Evolutionary conservation across 1,140 invertebrate genomes (phyloP).

Genomic region (Dreissena polymorpha): DNA sequence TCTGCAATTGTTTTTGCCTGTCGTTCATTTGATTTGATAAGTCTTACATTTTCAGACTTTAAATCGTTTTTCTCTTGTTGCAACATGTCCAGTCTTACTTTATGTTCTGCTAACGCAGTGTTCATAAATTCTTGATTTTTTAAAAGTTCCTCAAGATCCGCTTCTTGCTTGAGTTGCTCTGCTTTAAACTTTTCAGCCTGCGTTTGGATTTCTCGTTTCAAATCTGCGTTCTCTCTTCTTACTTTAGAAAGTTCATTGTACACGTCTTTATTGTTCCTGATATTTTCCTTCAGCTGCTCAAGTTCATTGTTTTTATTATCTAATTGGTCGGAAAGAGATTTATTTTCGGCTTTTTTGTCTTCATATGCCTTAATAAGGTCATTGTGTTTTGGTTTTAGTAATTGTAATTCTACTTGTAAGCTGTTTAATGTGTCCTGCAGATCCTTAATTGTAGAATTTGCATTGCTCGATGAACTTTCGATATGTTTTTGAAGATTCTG

Average conservation of each 20-base stretch:
- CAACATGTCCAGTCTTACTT: slow-evolving; percentile 43
- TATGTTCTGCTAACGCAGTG: slow-evolving; percentile 46
- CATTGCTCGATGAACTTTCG: slow-evolving; percentile 10
- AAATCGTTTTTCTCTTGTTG: slow-evolving; percentile 50
- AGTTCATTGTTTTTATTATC: slow-evolving; percentile 40
- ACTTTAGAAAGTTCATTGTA: slow-evolving; percentile 50
- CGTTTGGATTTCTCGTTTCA: slow-evolving; percentile 38
- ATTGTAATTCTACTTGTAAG: slow-evolving; percentile 46
- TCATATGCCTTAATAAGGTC: slow-evolving; percentile 27
- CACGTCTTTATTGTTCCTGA: slow-evolving; percentile 45
- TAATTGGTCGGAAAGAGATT: neutral
- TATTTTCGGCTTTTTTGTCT: slow-evolving; percentile 28
- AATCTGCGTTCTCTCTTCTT: slow-evolving; percentile 23
- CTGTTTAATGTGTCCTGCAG: slow-evolving; percentile 31
- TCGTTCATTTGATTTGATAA: slow-evolving; percentile 49
- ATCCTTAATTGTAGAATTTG: slow-evolving; percentile 32
- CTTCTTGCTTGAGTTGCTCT: slow-evolving; percentile 42
- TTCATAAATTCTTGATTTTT: slow-evolving; percentile 57
- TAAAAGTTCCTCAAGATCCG: slow-evolving; percentile 43
- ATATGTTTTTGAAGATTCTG: slow-evolving; percentile 29
- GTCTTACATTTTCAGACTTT: slow-evolving; percentile 42
- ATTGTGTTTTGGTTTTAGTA: slow-evolving; percentile 48
- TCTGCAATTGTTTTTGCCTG: slow-evolving; percentile 48
- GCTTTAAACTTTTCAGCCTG: slow-evolving; percentile 21
- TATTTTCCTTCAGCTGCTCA: slow-evolving; percentile 33